These are phyloP conservation scores for Phylloscopus whistleri DNA, from an alignment of 2,113 vertebrate species.

Conservation along the genomic window DNA sequence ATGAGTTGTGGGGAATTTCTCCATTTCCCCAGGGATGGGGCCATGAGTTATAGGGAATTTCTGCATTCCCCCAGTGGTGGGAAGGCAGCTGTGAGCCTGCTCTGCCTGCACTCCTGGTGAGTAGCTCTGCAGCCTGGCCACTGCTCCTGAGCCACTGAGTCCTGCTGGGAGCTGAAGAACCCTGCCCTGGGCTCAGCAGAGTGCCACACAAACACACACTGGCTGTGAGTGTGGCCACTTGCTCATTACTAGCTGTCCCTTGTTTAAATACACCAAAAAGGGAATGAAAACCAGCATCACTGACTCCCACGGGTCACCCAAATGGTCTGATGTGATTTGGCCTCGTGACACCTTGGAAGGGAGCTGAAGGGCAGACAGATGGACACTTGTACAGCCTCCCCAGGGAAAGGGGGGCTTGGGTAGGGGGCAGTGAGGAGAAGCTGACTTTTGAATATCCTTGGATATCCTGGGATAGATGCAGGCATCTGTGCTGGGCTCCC, in stretches of 20 bases:
- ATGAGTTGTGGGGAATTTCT: neutral
- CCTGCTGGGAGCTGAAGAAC: neutral
- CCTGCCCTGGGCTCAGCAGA: neutral
- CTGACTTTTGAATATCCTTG: neutral
- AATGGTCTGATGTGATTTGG: neutral
- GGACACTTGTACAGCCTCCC: neutral
- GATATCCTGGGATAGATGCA: neutral
- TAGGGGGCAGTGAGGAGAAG: neutral
- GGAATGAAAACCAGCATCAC: neutral
- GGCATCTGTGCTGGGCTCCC: neutral
- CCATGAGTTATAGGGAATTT: neutral
- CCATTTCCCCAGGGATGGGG: neutral
- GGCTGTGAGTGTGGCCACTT: neutral
- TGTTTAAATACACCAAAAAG: neutral
- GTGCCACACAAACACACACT: neutral
- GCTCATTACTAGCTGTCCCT: neutral
- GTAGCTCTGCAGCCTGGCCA: neutral
- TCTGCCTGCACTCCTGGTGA: neutral
- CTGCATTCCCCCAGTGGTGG: neutral
- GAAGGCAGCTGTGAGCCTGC: neutral
- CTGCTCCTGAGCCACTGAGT: neutral
- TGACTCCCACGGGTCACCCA: neutral
- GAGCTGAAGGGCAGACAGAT: neutral
- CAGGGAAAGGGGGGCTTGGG: neutral
- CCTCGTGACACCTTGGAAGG: neutral